phyloP scores from a whole-genome alignment of 2,797 vertebrate species.

The Toxotes lorentzi region DNA sequence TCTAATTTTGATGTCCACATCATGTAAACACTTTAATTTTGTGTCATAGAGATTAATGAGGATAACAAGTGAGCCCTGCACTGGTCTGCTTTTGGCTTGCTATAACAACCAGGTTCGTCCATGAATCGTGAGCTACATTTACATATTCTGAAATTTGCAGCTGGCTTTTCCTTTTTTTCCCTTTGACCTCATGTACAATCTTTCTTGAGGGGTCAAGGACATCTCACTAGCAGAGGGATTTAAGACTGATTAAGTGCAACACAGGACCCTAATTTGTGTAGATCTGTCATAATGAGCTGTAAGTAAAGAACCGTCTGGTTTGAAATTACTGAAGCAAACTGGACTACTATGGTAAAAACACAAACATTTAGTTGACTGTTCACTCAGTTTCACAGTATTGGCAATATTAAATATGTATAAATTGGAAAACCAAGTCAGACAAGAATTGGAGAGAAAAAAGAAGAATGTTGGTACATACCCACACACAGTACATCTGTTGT shows the following conservation, averaged over 20 bases:
- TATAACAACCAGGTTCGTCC: constrained; percentile 5
- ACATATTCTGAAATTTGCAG: constrained; percentile 28
- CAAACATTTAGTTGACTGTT: background rate
- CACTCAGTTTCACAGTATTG: background rate
- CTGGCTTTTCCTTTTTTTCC: constrained; percentile 24
- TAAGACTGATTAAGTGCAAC: constrained; percentile 21
- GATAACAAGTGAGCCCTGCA: background rate
- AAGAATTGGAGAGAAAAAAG: constrained; percentile 3
- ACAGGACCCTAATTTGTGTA: constrained; percentile 2
- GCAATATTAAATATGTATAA: background rate
- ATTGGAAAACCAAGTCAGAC: background rate
- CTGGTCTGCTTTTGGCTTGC: background rate
- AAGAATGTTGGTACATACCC: background rate
- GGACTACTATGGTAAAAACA: background rate
- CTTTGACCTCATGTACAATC: constrained; percentile 10
- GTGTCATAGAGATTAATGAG: background rate
- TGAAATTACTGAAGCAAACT: constrained; percentile 12
- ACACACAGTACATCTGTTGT: background rate
- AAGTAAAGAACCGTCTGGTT: background rate
- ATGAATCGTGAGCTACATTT: constrained; percentile 16
- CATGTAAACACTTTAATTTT: background rate
- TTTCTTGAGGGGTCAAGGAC: constrained; percentile 39
- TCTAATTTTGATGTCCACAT: background rate
- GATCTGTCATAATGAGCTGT: background rate
- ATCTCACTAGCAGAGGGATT: constrained; percentile 24